phyloP scores from a whole-genome alignment of 2,797 vertebrate genomes.

The Lepilemur ruficaudatus region DNA sequence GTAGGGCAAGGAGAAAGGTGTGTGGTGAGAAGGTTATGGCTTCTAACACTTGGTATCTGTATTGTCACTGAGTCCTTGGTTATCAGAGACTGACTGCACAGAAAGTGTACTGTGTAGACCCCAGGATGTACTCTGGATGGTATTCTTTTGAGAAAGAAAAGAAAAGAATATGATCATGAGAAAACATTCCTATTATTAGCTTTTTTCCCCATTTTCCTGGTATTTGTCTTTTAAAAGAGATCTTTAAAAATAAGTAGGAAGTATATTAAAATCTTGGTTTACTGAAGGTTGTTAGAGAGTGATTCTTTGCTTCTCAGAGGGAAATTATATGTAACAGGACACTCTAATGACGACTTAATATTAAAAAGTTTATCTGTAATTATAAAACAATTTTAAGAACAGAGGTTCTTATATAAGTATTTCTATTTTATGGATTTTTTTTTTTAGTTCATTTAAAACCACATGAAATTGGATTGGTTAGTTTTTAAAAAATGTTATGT shows the following conservation, averaged over 20 bases:
- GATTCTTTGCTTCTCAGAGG: constrained; percentile 1
- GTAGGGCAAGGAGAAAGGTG: neutral
- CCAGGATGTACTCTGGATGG: neutral
- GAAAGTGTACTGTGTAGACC: neutral
- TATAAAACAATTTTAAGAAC: constrained; percentile 33
- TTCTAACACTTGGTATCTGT: neutral
- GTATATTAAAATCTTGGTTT: neutral
- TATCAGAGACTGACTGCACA: neutral
- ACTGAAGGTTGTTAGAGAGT: neutral
- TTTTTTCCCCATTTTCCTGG: constrained; percentile 28
- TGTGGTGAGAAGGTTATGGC: neutral
- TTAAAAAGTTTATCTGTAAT: constrained; percentile 16
- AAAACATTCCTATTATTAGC: neutral
- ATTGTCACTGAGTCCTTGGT: neutral
- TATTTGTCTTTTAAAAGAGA: constrained; percentile 26
- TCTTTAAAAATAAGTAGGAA: neutral
- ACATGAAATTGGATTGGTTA: neutral
- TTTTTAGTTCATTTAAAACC: neutral
- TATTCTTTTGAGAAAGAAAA: neutral
- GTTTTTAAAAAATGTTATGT: neutral
- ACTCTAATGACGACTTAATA: neutral
- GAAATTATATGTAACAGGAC: neutral
- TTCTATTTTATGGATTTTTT: neutral
- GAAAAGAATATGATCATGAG: neutral
- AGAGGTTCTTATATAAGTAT: neutral